phyloP scores from a whole-genome alignment of 1,140 invertebrate species.

The Drosophila tristis region DNA sequence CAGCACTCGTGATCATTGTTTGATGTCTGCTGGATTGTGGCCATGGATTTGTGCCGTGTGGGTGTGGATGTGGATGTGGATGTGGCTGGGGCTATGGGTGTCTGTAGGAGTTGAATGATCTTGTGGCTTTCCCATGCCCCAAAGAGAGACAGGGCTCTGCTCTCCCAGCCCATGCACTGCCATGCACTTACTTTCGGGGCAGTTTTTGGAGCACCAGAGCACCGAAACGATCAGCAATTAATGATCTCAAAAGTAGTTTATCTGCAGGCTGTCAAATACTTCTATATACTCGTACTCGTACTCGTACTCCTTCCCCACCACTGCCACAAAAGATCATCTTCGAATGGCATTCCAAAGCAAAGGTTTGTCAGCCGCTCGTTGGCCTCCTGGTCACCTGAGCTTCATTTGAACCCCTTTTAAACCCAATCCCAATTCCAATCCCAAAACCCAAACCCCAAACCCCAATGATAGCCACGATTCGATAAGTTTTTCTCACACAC shows the following conservation, averaged over 20 bases:
- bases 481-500: conserved; percentile 80
- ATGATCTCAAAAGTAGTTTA: conserved; percentile 74
- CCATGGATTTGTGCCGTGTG: conserved; percentile 41
- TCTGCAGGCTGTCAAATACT: conserved; percentile 49
- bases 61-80: conserved; percentile 32
- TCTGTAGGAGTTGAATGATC: conserved; percentile 57
- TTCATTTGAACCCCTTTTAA: conserved; percentile 56
- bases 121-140: conserved; percentile 46
- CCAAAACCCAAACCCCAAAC: conserved; percentile 25
- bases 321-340: conserved; percentile 46
- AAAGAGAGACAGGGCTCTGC: not conserved
- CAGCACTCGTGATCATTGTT: conserved; percentile 68
- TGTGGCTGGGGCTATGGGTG: not conserved
- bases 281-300: not conserved
- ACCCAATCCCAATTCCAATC: not conserved
- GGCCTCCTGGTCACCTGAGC: conserved; percentile 77
- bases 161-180: no score
- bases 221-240: conserved; percentile 64
- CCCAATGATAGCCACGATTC: conserved; percentile 63
- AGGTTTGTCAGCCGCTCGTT: conserved; percentile 78
- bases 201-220: conserved; percentile 42
- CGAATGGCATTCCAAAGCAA: conserved; percentile 62
- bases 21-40: conserved; percentile 50
- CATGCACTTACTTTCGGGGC: conserved; percentile 29
- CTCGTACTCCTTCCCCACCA: conserved; percentile 7